A percentile compares a stretch with the other conserved stretches of the same genome.
Conservation (phyloP, 2,888 invertebrate species). For the Drosophila heteroneura region DNA sequence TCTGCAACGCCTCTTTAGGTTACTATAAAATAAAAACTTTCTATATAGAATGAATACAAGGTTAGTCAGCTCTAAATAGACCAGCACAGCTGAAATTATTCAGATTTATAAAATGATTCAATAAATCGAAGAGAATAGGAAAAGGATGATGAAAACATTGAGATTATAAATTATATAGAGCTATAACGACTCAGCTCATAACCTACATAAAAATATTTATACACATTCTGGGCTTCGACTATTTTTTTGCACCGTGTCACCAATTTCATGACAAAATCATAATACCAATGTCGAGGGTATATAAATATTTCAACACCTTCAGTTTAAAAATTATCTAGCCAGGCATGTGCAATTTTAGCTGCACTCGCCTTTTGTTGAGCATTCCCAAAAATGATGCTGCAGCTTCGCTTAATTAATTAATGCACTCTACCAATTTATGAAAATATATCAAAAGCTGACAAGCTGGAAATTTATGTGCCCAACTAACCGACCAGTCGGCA, state of each 20-base stretch:
- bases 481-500: constrained; percentile 53
- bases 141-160: background rate
- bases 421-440: constrained; percentile 85
- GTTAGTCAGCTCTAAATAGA: background rate
- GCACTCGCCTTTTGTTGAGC: constrained; percentile 21
- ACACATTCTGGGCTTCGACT: background rate
- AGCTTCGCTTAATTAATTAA: constrained; percentile 84
- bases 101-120: background rate
- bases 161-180: background rate
- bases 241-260: background rate
- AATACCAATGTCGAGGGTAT: background rate
- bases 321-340: background rate
- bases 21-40: background rate
- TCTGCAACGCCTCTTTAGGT: background rate
- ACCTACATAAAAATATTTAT: background rate
- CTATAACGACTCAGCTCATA: too few relatives aligned
- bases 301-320: background rate
- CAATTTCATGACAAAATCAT: background rate
- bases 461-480: constrained; percentile 85
- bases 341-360: constrained; percentile 4
- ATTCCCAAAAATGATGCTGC: constrained; percentile 52
- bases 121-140: background rate
- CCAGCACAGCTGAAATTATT: background rate
- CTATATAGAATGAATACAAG: background rate
- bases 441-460: constrained; percentile 85